Conservation (phyloP, 2,113 vertebrate genomes). For the Loxodonta africana region DNA sequence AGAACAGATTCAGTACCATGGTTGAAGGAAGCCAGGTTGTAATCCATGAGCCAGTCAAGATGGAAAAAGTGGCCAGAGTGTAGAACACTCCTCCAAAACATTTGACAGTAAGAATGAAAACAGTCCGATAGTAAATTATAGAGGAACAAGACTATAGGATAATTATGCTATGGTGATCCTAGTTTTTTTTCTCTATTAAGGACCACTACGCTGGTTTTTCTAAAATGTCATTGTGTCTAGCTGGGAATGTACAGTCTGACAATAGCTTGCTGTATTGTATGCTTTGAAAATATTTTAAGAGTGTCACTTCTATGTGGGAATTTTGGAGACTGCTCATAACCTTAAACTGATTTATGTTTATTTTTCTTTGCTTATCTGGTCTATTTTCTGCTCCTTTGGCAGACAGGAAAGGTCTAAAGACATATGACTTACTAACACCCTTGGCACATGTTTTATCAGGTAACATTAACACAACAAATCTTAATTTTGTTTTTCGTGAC, state of each 20-base stretch:
- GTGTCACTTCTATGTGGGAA: not conserved
- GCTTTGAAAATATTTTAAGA: slow-evolving; percentile 31
- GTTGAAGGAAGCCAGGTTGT: not conserved
- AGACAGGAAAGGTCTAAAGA: not conserved
- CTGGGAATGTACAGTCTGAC: not conserved
- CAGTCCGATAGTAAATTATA: not conserved
- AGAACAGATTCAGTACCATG: not conserved
- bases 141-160: not conserved
- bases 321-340: slow-evolving; percentile 17
- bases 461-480: slow-evolving; percentile 10
- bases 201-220: not conserved
- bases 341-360: not conserved
- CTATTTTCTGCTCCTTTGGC: slow-evolving; percentile 6
- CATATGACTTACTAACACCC: not conserved
- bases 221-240: not conserved
- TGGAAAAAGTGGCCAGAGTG: not conserved
- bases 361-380: not conserved
- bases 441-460: not conserved
- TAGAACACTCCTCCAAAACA: not conserved
- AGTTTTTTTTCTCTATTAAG: slow-evolving; percentile 37
- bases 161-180: not conserved
- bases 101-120: not conserved
- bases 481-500: slow-evolving; percentile 4
- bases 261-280: not conserved
- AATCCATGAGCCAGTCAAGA: not conserved